Conservation (phyloP, 1,140 invertebrate species). For the Cyrtorhinus lividipennis region DNA sequence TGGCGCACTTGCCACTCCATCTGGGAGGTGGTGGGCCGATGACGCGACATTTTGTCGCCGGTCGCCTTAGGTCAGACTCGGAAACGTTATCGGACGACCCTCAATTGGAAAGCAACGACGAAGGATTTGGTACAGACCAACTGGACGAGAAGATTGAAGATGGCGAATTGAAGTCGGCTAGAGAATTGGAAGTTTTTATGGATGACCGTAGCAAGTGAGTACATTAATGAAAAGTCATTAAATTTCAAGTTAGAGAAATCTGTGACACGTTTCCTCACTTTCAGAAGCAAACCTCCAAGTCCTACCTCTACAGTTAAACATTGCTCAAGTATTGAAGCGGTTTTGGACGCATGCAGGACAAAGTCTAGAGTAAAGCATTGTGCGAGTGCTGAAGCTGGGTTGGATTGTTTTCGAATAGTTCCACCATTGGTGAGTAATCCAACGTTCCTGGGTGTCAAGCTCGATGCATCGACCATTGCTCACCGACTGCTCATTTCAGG, state of each 20-base stretch:
- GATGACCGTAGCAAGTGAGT: slow-evolving; percentile 23
- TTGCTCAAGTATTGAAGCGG: slow-evolving; percentile 22
- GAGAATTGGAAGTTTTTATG: slow-evolving; percentile 46
- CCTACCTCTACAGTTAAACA: slow-evolving; percentile 18
- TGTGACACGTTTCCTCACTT: too few relatives aligned
- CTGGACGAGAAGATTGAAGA: slow-evolving; percentile 47
- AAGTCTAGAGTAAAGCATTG: slow-evolving; percentile 22
- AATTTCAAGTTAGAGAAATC: too few relatives aligned
- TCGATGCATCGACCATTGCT: too few relatives aligned
- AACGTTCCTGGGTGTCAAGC: too few relatives aligned
- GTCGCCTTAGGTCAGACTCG: slow-evolving; percentile 43
- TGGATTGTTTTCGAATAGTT: slow-evolving; percentile 24
- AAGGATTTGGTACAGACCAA: slow-evolving; percentile 34
- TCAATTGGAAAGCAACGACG: slow-evolving; percentile 43
- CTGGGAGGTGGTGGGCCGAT: neutral
- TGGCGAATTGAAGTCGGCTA: slow-evolving; percentile 43
- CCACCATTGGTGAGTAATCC: slow-evolving; percentile 27
- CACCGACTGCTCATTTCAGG: too few relatives aligned
- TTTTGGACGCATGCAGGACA: slow-evolving; percentile 17
- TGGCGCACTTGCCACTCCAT: neutral
- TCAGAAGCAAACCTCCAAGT: slow-evolving; percentile 27
- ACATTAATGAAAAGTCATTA: slow-evolving; percentile 29
- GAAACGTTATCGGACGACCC: slow-evolving; percentile 52
- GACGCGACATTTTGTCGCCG: slow-evolving; percentile 25
- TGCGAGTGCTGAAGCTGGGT: slow-evolving; percentile 22